Conservation (phyloP, 2,888 invertebrate genomes). For the Stenotaenia linearis region DNA sequence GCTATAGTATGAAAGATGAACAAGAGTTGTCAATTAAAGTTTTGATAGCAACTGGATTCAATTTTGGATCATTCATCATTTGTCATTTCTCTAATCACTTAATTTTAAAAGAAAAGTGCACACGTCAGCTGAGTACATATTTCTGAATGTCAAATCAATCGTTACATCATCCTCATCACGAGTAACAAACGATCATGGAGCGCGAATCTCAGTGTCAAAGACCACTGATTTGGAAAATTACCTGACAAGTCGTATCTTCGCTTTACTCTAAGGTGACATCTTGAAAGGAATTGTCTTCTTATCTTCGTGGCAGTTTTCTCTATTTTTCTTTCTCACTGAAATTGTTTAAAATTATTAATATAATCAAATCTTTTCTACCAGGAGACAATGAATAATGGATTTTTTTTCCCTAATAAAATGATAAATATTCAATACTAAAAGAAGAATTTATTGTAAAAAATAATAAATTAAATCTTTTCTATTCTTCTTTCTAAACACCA, state of each 20-base stretch:
- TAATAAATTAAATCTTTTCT: neutral
- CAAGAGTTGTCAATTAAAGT: conserved; percentile 1
- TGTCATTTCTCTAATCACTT: neutral
- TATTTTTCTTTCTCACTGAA: neutral
- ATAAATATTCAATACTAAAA: no score
- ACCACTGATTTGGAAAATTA: conserved; percentile 24
- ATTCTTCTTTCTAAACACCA: neutral
- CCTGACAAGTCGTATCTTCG: conserved; percentile 8
- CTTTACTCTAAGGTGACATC: neutral
- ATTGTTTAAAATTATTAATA: no score
- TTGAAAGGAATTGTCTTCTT: conserved; percentile 1
- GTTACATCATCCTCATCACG: neutral
- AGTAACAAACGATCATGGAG: neutral
- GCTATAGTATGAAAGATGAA: no score
- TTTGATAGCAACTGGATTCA: neutral
- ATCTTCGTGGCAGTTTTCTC: neutral
- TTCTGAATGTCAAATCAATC: conserved; percentile 19
- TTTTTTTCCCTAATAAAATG: no score
- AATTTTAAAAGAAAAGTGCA: neutral
- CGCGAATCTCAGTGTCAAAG: conserved; percentile 2
- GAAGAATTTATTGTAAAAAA: no score
- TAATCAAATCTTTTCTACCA: no score
- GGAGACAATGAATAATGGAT: no score
- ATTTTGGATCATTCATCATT: neutral
- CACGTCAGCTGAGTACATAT: neutral